Conservation (phyloP, 2,113 vertebrate genomes). For the rabbit (Oryctolagus cuniculus) region DNA sequence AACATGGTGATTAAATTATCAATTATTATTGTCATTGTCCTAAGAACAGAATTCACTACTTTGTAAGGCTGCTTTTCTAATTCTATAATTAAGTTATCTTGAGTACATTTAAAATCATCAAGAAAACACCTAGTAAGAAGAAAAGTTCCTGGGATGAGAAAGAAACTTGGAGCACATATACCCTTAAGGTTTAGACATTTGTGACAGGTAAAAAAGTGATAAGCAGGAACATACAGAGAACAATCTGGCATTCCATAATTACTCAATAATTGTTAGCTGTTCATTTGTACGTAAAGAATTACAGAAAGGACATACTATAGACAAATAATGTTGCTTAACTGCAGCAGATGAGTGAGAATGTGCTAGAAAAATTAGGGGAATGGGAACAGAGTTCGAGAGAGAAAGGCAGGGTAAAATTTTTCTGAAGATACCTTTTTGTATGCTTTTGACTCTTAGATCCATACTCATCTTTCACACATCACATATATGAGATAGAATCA, state of each 20-base stretch:
- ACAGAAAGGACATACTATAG: background rate
- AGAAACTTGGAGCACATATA: background rate
- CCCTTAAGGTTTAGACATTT: background rate
- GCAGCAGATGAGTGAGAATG: background rate
- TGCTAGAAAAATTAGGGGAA: background rate
- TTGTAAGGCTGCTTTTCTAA: background rate
- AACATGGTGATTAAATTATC: background rate
- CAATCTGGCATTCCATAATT: background rate
- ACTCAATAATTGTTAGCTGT: background rate
- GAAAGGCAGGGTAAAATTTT: background rate
- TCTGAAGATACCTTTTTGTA: background rate
- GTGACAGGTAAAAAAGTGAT: background rate
- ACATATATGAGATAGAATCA: background rate
- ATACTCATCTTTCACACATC: background rate
- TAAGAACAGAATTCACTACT: background rate
- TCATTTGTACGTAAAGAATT: background rate
- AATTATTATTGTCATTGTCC: background rate
- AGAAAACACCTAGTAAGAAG: background rate
- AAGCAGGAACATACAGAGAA: background rate
- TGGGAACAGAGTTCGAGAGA: background rate
- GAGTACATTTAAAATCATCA: background rate
- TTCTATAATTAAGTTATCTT: background rate
- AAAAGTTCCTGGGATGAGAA: background rate
- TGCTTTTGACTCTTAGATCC: background rate
- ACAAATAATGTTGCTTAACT: background rate